Conservation (phyloP, 2,113 vertebrate genomes). For the Pedionomus torquatus region DNA sequence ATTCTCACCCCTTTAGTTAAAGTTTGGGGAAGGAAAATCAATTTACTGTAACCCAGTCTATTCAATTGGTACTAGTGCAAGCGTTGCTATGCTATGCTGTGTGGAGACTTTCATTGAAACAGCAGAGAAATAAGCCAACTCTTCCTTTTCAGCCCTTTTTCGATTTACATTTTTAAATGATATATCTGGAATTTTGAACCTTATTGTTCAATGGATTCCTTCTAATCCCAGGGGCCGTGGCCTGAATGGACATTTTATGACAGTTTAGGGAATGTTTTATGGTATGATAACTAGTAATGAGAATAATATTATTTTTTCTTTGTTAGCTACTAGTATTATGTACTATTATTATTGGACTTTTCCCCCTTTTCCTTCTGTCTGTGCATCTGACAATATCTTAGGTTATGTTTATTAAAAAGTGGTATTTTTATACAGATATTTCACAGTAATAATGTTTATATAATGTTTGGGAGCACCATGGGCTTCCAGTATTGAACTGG, state of each 20-base stretch:
- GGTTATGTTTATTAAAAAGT: neutral
- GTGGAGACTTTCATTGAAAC: neutral
- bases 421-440: neutral
- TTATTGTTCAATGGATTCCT: neutral
- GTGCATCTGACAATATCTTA: neutral
- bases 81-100: accelerated
- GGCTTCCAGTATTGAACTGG: neutral
- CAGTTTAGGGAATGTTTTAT: neutral
- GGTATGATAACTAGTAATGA: neutral
- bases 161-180: neutral
- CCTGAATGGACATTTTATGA: neutral
- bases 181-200: neutral
- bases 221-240: neutral
- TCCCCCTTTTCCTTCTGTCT: neutral
- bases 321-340: neutral
- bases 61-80: neutral
- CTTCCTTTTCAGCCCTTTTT: neutral
- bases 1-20: neutral
- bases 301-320: neutral
- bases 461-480: neutral
- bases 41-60: neutral
- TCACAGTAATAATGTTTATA: neutral
- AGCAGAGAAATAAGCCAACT: neutral
- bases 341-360: neutral
- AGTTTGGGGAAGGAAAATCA: neutral